Evolutionary conservation across 2,888 invertebrate species (phyloP).

Genomic region (Eubasilissa splendida): DNA sequence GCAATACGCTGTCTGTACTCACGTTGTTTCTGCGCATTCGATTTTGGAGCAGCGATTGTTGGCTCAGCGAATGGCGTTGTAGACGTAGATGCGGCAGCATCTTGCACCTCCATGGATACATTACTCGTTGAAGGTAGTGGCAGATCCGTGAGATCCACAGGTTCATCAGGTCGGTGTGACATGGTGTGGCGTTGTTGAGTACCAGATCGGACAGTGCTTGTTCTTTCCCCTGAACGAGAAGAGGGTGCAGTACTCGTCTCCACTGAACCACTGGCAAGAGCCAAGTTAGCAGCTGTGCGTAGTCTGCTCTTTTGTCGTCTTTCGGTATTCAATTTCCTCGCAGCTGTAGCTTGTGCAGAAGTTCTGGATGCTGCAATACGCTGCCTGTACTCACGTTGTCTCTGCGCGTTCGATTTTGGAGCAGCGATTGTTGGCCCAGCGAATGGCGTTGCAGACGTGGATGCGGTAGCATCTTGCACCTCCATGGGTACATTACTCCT

Average conservation of each 20-base stretch:
- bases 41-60: conserved; percentile 47
- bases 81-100: not conserved
- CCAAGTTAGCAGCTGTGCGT: conserved; percentile 61
- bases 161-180: conserved; percentile 45
- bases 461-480: too few species aligned
- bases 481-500: too few species aligned
- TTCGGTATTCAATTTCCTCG: conserved; percentile 58
- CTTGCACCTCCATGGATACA: too few species aligned
- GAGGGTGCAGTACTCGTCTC: conserved; percentile 53
- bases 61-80: conserved; percentile 2
- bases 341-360: conserved; percentile 59
- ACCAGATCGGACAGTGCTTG: conserved; percentile 56
- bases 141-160: conserved; percentile 30
- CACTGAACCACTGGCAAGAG: conserved; percentile 57
- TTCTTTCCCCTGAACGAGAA: conserved; percentile 58
- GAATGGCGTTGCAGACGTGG: conserved; percentile 15
- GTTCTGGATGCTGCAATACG: conserved; percentile 61
- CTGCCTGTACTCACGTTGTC: conserved; percentile 61
- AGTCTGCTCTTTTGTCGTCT: conserved; percentile 60
- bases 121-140: conserved; percentile 9
- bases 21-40: conserved; percentile 60
- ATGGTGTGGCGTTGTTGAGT: conserved; percentile 55
- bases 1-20: conserved; percentile 61
- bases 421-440: conserved; percentile 40
- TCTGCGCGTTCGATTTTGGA: conserved; percentile 59